Base-by-base conservation (phyloP, 1,140 invertebrate species). In the Zelostemma sp. region DNA sequence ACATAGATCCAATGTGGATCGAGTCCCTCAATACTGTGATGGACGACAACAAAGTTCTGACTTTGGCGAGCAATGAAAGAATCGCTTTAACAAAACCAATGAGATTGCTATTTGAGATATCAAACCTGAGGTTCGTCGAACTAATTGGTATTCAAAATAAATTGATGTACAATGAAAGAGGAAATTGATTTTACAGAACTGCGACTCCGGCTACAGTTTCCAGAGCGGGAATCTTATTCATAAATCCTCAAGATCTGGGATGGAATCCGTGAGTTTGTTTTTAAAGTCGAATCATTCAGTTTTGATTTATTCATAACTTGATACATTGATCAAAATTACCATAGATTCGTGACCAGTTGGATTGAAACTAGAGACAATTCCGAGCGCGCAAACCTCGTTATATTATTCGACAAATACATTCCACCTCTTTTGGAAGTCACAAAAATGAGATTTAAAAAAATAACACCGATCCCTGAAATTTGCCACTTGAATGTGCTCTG, bases 1-100 rank as follows among this genome's bases (percentile, higher is more conserved):
- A 98, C 76, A 98, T 98, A 75, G 97, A 98, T 90, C 97, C 97
- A 0, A 98, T 98, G 95, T 98, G 96, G 97, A 98, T 98, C 71
- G 96, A 98, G 84, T 97, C 95, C 1, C 85, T 98, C 4, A 99
- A 98, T 79, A 95, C 93, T 0, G 93, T 95, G 0, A 95, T 95
- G 94, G 94, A 95, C 81, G 93, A 95, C 76, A 95, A 95, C 77
- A 95, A 95, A 87, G 90, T 99, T 9, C 86, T 99, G 55, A 99
- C 97, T 5, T 85, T 99, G 72, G 97, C 97, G 1, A 98, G 95
- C 82, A 98, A 98, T 76, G 97, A 98, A 80, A 88, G 97, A 60
- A 98, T 99, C 35, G 94, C 96, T 0, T 80, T 99, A 28, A 98
- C 95, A 0, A 90, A 91, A 28, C 88, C 90, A 0, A 98, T 99